These are phyloP conservation scores for Labeo catla DNA, from an alignment of 2,113 vertebrate genomes.

Conservation along the genomic window DNA sequence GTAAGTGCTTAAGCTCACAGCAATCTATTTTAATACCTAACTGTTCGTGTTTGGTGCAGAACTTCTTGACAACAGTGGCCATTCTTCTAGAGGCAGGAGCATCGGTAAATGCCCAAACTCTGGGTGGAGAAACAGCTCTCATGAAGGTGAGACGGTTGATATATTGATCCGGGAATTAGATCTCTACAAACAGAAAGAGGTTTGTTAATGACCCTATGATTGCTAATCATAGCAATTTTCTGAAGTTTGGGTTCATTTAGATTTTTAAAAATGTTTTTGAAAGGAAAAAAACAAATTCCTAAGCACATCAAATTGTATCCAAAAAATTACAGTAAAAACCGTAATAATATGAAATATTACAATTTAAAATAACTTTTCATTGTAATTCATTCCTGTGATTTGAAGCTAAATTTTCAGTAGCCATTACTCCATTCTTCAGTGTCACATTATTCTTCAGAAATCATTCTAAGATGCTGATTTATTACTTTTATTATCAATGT, in stretches of 20 bases:
- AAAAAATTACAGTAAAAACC: neutral
- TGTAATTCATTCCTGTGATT: too few relatives aligned
- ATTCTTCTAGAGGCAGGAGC: constrained; percentile 95
- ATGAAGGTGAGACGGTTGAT: constrained; percentile 86
- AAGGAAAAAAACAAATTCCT: neutral
- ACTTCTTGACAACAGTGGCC: constrained; percentile 92
- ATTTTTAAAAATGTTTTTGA: too few relatives aligned
- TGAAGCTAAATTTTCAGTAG: neutral
- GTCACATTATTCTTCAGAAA: neutral
- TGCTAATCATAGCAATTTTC: neutral
- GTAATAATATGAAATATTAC: neutral
- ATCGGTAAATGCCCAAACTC: constrained; percentile 88
- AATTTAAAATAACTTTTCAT: too few relatives aligned
- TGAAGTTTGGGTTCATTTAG: neutral
- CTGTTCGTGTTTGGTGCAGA: constrained; percentile 71
- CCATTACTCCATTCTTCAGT: neutral
- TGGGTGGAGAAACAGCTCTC: constrained; percentile 89
- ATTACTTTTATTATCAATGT: too few relatives aligned
- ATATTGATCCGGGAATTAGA: neutral
- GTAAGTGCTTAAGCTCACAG: neutral
- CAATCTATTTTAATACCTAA: neutral
- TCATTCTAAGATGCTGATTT: neutral
- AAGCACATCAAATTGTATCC: neutral
- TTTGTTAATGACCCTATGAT: neutral
- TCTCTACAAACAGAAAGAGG: neutral